These are phyloP conservation scores for Pyrgus malvae DNA, from an alignment of 2,888 invertebrate genomes.

Conservation along the genomic window DNA sequence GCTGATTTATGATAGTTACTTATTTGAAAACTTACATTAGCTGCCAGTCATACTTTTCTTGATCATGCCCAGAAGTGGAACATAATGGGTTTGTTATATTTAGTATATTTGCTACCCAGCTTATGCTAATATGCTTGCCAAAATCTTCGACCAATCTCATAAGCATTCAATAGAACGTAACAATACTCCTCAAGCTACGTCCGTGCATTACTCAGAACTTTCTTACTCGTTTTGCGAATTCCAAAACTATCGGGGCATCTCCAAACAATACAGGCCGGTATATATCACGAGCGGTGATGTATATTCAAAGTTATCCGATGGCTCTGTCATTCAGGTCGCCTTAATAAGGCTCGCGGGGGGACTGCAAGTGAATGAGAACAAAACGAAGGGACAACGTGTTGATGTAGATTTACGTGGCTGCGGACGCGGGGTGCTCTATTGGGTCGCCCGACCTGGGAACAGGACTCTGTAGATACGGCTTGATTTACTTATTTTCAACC, in stretches of 20 bases:
- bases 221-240: neutral
- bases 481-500: neutral
- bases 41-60: too few species aligned
- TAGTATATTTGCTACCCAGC: too few species aligned
- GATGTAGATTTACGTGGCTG: conserved; percentile 75
- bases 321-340: conserved; percentile 35
- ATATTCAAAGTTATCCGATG: conserved; percentile 26
- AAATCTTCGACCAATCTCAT: too few species aligned
- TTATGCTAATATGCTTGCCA: too few species aligned
- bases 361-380: conserved; percentile 65
- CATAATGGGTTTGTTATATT: too few species aligned
- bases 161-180: too few species aligned
- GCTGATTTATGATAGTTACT: too few species aligned
- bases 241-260: conserved; percentile 15
- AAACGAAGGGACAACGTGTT: conserved; percentile 71
- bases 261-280: conserved; percentile 14
- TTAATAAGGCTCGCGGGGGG: conserved; percentile 37
- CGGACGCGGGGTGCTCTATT: conserved; percentile 72
- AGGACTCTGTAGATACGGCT: conserved; percentile 42
- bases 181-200: too few species aligned
- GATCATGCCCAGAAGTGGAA: too few species aligned
- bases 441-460: conserved; percentile 51
- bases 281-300: conserved; percentile 22
- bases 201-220: conserved; percentile 1
- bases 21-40: too few species aligned